Evolutionary conservation across 2,113 vertebrate species (phyloP), one percentile per base, ranked within the genome.

Genomic region (Myiopsitta monachus): DNA sequence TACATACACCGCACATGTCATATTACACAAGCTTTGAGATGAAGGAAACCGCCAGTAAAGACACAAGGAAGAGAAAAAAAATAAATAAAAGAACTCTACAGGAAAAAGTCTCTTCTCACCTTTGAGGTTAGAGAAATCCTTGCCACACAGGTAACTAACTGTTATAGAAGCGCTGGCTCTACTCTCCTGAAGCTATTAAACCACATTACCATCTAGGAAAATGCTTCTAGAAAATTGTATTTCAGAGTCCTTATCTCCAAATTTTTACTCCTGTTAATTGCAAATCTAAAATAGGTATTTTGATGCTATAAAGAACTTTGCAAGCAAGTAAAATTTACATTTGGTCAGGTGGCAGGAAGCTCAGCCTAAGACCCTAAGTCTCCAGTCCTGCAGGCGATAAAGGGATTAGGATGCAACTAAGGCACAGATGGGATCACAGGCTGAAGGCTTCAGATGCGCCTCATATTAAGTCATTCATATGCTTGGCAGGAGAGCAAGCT

Each of bases 381-480:
- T 55, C n/a, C 38, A 2, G 8, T 62, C 38, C 72, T 46, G 41
- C 70, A 80, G 49, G 49, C 9, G 1, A 73, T 31, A 30, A 64
- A n/a, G 28, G 54, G 93, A 88, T 61, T 23, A 36, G 63, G 83
- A 88, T 22, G 41, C 19, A 86, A 54, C 67, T 61, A 0, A 9
- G 21, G 86, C 91, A 94, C 76, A 95, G 92, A 92, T 64, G 83
- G 92, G 74, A 91, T 81, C 73, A 61, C 81, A 92, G 27, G 51
- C 73, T 94, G 92, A 78, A 91, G 87, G 21, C 69, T 87, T 91
- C 92, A 89, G 87, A 75, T 64, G 51, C 80, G 83, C 68, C 88
- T 93, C 72, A 17, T 43, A 64, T 41, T 19, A 80, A 92, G 54
- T 76, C 67, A 91, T 41, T 87, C 78, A 69, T 33, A 61, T 1